phyloP scores from a whole-genome alignment of 2,113 vertebrate genomes.

The Aramus guarauna region DNA sequence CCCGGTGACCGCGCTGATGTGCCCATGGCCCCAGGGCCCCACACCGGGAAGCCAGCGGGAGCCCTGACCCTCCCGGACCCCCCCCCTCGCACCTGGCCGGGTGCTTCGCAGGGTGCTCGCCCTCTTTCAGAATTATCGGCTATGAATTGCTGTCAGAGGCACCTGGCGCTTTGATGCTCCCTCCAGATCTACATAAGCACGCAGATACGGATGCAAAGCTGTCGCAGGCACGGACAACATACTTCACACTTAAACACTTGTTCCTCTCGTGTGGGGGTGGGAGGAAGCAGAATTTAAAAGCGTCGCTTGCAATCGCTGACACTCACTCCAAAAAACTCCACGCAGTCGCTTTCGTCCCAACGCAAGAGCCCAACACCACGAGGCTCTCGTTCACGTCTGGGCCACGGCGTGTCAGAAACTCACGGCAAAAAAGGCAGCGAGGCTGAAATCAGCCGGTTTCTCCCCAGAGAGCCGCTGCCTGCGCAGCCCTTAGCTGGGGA shows the following conservation, averaged over 20 bases:
- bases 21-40: not conserved
- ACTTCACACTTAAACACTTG: conserved; percentile 34
- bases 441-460: not conserved
- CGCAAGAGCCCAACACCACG: accelerated
- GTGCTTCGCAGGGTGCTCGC: not conserved
- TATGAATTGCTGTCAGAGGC: not conserved
- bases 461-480: not conserved
- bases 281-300: not conserved
- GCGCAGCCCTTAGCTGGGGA: not conserved
- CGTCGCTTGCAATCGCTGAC: not conserved
- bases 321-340: not conserved
- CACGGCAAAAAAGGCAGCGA: accelerated
- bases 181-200: conserved; percentile 23
- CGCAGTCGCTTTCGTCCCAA: accelerated
- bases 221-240: not conserved
- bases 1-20: not conserved
- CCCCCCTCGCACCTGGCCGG: not conserved
- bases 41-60: not conserved
- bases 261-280: not conserved
- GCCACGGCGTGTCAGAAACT: not conserved
- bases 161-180: conserved; percentile 42
- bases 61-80: not conserved
- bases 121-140: not conserved
- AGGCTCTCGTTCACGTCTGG: not conserved
- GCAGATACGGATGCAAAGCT: conserved; percentile 37